Evolutionary conservation across 2,888 invertebrate species (phyloP).

Genomic region (Oithona nana): DNA sequence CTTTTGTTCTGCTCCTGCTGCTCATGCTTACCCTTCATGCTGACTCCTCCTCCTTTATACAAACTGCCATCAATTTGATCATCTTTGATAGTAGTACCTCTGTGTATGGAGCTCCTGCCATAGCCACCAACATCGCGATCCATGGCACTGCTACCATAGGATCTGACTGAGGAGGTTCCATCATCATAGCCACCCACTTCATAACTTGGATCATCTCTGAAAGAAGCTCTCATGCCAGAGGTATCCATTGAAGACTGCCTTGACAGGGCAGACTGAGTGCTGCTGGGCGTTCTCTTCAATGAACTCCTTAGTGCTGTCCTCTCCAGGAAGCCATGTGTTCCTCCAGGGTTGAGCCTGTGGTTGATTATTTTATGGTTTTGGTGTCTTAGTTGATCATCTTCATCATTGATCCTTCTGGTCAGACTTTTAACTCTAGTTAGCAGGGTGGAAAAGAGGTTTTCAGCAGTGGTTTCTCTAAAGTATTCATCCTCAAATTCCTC

Average conservation of each 20-base stretch:
- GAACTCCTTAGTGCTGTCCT: constrained; percentile 15
- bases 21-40: background rate
- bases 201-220: background rate
- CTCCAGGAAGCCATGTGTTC: constrained; percentile 15
- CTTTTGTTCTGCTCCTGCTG: background rate
- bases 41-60: background rate
- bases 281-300: background rate
- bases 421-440: constrained; percentile 44
- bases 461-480: constrained; percentile 73
- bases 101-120: background rate
- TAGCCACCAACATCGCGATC: background rate
- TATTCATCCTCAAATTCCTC: constrained; percentile 57
- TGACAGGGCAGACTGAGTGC: background rate
- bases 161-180: constrained; percentile 2
- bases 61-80: background rate
- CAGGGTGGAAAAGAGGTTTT: constrained; percentile 69
- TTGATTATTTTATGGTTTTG: constrained; percentile 5
- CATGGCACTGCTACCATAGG: background rate
- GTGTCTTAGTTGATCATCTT: constrained; percentile 13
- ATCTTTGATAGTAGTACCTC: constrained; percentile 1
- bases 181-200: background rate
- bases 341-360: constrained; percentile 12
- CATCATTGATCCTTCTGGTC: constrained; percentile 15
- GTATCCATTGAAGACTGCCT: background rate
- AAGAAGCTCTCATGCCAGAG: background rate